Base-by-base conservation (phyloP, 2,888 invertebrate species). In the Leptopilina drosophilae region DNA sequence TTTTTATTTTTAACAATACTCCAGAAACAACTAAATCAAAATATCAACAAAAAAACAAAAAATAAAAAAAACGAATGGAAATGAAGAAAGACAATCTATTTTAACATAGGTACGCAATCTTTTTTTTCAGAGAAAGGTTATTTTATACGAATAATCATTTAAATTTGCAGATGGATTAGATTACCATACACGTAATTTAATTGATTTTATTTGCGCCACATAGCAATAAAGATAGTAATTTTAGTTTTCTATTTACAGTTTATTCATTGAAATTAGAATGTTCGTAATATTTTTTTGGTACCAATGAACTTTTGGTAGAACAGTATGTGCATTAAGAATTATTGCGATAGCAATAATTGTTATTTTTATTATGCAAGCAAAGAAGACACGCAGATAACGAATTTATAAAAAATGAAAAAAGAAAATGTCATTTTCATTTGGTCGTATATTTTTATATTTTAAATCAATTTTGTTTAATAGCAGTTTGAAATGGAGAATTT, bases 141-240 rank as follows among this genome's bases (percentile, higher is more conserved):
- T 73, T 73, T 42, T 42, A 42, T 42, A 42, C 1, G 7, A 20
- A 20, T 20, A 20, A 20, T 20, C 8, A 42, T 40, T n/a, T 59
- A 56, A 73, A 33, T n/a, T 33, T 15, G 73, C 56, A 73, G 3
- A 73, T 59, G 33, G 56, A 73, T 40, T 56, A 8, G 56, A 73
- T 73, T 73, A 56, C 56, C 33, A 33, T 73, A n/a, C 26, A 56
- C 73, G 73, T 56, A 73, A 73, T 73, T 56, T n/a, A 0, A 26
- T 56, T 14, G 56, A 5, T 73, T 73, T 59, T 59, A n/a, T 33
- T 33, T 73, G 56, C 56, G 53, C 49, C 56, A 53, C 53, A 56
- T n/a, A 73, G 56, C 11, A 73, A 73, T 73, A 73, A 73, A 73
- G 73, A 73, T 56, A 73, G 53, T 73, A 56, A 59, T 73, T 73